Evolutionary conservation across 2,888 invertebrate genomes (phyloP).

Genomic region (Sminthurides aquaticus): DNA sequence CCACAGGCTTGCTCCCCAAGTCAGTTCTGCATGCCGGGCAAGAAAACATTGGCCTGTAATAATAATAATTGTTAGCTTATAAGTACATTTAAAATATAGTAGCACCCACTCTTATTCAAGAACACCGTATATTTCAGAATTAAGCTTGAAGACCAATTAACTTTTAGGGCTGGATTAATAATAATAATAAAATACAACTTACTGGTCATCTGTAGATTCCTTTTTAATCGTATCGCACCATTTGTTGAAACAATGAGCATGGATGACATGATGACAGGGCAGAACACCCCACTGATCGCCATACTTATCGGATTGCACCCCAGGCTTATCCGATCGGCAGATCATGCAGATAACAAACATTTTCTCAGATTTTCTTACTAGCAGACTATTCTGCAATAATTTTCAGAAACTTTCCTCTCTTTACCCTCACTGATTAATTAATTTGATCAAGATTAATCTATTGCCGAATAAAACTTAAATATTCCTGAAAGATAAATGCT

Average conservation of each 20-base stretch:
- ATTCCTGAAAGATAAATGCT: no score
- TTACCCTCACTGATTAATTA: no score
- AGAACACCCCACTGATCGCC: conserved; percentile 2
- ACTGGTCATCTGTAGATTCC: not conserved
- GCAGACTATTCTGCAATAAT: no score
- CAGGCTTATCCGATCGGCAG: not conserved
- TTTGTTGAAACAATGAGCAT: not conserved
- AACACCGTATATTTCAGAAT: not conserved
- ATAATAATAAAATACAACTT: not conserved
- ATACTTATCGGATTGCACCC: conserved; percentile 5
- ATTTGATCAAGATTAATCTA: no score
- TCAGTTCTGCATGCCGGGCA: not conserved
- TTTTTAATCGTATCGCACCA: not conserved
- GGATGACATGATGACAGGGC: not conserved
- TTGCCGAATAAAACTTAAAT: no score
- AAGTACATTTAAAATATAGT: not conserved
- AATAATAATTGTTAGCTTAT: not conserved
- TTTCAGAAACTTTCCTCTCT: no score
- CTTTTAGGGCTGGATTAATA: no score
- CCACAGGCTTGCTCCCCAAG: no score
- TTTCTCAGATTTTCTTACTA: no score
- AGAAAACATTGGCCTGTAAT: not conserved
- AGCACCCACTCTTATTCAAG: not conserved
- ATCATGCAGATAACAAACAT: not conserved
- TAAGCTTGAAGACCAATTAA: no score